Conservation (phyloP, 2,113 vertebrate genomes). For the Neotoma lepida region DNA sequence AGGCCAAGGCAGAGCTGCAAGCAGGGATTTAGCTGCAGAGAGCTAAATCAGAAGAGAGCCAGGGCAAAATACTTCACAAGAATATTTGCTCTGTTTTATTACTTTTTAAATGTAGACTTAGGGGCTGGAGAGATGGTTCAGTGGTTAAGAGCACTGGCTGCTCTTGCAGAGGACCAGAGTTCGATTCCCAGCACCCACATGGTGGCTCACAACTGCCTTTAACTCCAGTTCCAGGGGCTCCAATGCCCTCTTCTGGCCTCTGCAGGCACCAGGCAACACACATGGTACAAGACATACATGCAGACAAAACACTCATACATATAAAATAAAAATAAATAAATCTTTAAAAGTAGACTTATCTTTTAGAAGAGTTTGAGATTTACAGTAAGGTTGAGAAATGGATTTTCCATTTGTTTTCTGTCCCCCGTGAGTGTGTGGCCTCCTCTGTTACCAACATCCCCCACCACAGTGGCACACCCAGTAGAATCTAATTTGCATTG, state of each 20-base stretch:
- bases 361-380: slow-evolving; percentile 5
- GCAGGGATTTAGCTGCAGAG: neutral
- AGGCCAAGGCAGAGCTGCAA: neutral
- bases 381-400: neutral
- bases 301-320: neutral
- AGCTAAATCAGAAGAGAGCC: neutral
- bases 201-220: neutral
- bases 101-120: neutral
- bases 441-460: neutral
- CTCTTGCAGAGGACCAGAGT: neutral
- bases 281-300: neutral
- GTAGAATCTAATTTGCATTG: neutral
- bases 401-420: neutral
- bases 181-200: neutral
- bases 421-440: too few relatives aligned
- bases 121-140: neutral
- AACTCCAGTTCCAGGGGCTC: neutral
- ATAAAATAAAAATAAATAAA: neutral
- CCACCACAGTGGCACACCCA: neutral
- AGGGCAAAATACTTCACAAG: neutral
- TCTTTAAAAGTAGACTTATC: neutral
- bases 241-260: neutral
- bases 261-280: neutral
- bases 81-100: neutral
- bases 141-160: neutral